phyloP scores from a whole-genome alignment of 2,888 invertebrate species.

The Tupiocoris notatus region DNA sequence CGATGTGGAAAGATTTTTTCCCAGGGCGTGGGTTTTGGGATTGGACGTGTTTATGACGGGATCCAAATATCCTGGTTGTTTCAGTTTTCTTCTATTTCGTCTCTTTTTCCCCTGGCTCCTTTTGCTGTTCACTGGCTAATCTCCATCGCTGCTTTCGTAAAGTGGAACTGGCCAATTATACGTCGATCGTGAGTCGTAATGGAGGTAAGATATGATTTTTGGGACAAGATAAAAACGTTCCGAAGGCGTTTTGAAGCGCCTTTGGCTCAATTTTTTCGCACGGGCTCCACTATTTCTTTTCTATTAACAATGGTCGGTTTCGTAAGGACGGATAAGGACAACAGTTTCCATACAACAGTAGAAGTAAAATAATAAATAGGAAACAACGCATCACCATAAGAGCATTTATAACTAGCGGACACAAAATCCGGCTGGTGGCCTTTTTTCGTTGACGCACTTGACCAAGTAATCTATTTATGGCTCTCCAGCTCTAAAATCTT shows the following conservation, averaged over 20 bases:
- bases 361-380: too few relatives aligned
- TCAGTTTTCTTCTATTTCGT: neutral
- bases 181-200: neutral
- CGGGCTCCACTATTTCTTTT: neutral
- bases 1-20: neutral
- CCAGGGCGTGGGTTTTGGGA: neutral
- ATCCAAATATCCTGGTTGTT: neutral
- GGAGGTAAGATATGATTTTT: neutral
- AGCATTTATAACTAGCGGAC: too few relatives aligned
- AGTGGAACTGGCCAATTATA: neutral
- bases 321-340: too few relatives aligned
- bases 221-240: neutral
- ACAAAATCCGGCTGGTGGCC: too few relatives aligned
- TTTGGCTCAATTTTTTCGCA: neutral
- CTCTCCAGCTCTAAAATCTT: too few relatives aligned
- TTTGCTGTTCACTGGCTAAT: neutral
- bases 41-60: conserved; percentile 10
- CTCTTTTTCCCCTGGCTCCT: neutral
- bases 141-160: neutral
- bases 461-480: too few relatives aligned
- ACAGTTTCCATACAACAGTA: too few relatives aligned
- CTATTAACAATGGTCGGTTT: neutral
- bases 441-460: too few relatives aligned
- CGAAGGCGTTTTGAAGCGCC: neutral
- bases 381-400: too few relatives aligned